Evolutionary conservation across 2,797 vertebrate genomes (phyloP).

Genomic region (Coluber constrictor): DNA sequence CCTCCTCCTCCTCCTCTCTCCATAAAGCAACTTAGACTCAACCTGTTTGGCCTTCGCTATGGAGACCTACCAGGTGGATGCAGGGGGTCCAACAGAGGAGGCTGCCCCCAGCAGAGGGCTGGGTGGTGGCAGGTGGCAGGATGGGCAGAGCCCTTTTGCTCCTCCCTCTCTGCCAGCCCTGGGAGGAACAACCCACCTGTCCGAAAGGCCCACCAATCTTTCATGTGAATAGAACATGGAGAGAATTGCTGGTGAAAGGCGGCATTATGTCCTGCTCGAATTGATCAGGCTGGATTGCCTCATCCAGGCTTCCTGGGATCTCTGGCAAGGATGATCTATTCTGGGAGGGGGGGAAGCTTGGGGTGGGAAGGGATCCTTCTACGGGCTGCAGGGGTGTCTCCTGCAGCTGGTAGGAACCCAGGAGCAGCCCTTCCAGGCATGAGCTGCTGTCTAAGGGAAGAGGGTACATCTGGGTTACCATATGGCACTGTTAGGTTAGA

Average conservation of each 20-base stretch:
- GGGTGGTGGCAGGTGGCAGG: background rate
- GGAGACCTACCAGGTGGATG: background rate
- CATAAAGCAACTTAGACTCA: background rate
- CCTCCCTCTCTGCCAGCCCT: background rate
- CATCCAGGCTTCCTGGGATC: background rate
- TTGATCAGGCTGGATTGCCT: background rate
- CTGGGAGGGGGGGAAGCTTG: background rate
- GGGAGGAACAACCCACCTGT: background rate
- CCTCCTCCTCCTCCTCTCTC: background rate
- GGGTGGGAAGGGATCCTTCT: background rate
- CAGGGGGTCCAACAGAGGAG: background rate
- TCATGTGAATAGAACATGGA: background rate
- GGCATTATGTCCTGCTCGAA: background rate
- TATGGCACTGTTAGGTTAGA: background rate
- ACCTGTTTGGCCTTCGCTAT: background rate
- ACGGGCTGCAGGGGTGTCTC: background rate
- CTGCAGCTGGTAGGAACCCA: background rate
- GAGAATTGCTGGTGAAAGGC: background rate
- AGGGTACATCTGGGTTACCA: background rate
- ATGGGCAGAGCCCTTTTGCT: background rate
- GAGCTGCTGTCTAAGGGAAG: background rate
- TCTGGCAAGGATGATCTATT: background rate
- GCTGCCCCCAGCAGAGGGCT: background rate
- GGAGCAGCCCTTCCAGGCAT: background rate
- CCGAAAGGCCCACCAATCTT: background rate